phyloP scores from a whole-genome alignment of 2,113 vertebrate genomes.

The Pluvianellus socialis region DNA sequence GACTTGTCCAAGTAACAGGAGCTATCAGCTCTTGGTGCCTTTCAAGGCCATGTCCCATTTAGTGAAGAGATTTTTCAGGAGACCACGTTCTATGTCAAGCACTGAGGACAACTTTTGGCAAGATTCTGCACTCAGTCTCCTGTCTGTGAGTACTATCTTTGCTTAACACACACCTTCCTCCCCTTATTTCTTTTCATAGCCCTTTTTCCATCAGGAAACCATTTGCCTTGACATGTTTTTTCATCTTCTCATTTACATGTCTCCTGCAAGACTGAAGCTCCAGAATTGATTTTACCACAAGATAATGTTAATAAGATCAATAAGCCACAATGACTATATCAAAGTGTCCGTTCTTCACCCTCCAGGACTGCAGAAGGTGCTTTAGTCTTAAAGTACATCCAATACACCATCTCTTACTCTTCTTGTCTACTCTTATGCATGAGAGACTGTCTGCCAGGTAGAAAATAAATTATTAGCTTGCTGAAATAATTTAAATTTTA shows the following conservation, averaged over 20 bases:
- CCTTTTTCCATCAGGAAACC: slow-evolving; percentile 65
- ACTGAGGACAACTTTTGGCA: not conserved
- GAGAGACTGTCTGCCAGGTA: slow-evolving; percentile 36
- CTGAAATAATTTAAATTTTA: slow-evolving; percentile 59
- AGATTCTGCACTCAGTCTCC: not conserved
- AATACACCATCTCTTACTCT: not conserved
- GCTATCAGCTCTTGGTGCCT: not conserved
- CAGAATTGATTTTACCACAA: slow-evolving; percentile 75
- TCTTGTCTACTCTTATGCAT: not conserved
- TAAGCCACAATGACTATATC: slow-evolving; percentile 70
- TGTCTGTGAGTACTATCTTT: not conserved
- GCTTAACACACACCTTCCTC: not conserved
- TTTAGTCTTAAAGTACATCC: not conserved
- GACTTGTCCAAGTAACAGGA: not conserved
- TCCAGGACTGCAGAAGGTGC: slow-evolving; percentile 31
- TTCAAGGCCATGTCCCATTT: not conserved
- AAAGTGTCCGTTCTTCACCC: slow-evolving; percentile 64
- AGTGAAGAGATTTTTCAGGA: not conserved
- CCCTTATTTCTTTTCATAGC: slow-evolving; percentile 11
- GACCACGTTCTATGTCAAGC: not conserved
- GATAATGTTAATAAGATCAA: slow-evolving; percentile 82
- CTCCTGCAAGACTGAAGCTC: slow-evolving; percentile 71
- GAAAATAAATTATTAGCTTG: slow-evolving; percentile 48
- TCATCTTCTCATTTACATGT: slow-evolving; percentile 73
- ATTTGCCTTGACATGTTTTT: slow-evolving; percentile 63